phyloP scores from a whole-genome alignment of 2,113 vertebrate species.

The Chionis minor region DNA sequence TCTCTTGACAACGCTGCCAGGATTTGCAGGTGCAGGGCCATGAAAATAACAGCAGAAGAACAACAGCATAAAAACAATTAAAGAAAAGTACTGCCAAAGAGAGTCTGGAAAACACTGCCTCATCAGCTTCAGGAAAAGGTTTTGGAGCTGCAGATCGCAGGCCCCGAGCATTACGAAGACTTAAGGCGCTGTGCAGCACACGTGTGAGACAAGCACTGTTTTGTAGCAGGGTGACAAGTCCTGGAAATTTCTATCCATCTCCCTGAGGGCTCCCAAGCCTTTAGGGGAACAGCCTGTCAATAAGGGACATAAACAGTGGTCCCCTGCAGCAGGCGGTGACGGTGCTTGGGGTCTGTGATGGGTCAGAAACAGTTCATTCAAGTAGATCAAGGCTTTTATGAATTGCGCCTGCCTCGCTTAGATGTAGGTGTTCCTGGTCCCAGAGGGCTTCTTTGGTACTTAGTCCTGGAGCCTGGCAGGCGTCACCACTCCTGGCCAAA shows the following conservation, averaged over 20 bases:
- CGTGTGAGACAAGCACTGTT: background rate
- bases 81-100: slow-evolving; percentile 19
- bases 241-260: background rate
- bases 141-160: background rate
- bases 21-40: slow-evolving; percentile 53
- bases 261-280: background rate
- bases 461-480: slow-evolving; percentile 9
- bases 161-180: background rate
- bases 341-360: background rate
- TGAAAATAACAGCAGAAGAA: slow-evolving; percentile 52
- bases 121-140: background rate
- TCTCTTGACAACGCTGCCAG: background rate
- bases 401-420: background rate
- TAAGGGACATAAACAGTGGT: background rate
- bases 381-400: background rate
- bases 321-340: background rate
- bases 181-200: background rate
- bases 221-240: slow-evolving; percentile 22
- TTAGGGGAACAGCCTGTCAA: slow-evolving; percentile 9
- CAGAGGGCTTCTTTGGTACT: background rate
- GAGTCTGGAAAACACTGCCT: slow-evolving; percentile 44
- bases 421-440: background rate
- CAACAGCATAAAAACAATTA: slow-evolving; percentile 31
- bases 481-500: background rate
- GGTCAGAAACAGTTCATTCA: slow-evolving; percentile 35